Evolutionary conservation across 1,140 invertebrate species (phyloP), one percentile per base, ranked within the genome.

Genomic region (Drosophila pandora): DNA sequence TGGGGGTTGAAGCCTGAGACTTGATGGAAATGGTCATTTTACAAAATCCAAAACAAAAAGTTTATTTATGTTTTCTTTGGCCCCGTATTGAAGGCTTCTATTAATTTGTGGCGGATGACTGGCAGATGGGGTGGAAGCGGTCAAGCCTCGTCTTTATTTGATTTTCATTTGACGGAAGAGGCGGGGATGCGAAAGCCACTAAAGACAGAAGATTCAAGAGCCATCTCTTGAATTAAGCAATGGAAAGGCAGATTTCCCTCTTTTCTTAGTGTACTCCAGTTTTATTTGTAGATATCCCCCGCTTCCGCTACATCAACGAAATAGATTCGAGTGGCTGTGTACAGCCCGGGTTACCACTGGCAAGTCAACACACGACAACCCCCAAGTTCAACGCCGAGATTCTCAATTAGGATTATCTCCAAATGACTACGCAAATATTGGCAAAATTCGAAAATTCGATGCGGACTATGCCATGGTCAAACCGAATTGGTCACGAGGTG

Each of bases 391-490:
- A 53, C 49, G 73, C 76, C 61, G 74, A 90, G 87, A 90, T 90
- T 90, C 88, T 77, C 88, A 90, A 90, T 90, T 90, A 88, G 87
- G 88, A 90, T 90, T 90, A 90, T 90, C 88, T 90, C 64, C 65
- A 68, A 90, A 84, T 90, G 87, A 83, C 88, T 90, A 87, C 74
- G 79, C 83, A 90, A 90, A 90, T 90, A 90, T 90, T 90, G 82
- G 73, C 84, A 60, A 79, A 88, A 88, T 83, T 88, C 64, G 84
- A 79, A 88, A 88, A 88, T 88, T 88, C 76, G 83, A 55, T 77
- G 55, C 79, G 64, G 67, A 68, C 70, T 62, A 55, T 56, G 61
- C 48, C 48, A 61, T 60, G 69, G 57, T 30, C 67, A 17, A 28
- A 55, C 55, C 80, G 68, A 63, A 82, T 82, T 60, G 57, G 71